phyloP scores from a whole-genome alignment of 2,797 vertebrate species.

The Hyperoplus immaculatus region DNA sequence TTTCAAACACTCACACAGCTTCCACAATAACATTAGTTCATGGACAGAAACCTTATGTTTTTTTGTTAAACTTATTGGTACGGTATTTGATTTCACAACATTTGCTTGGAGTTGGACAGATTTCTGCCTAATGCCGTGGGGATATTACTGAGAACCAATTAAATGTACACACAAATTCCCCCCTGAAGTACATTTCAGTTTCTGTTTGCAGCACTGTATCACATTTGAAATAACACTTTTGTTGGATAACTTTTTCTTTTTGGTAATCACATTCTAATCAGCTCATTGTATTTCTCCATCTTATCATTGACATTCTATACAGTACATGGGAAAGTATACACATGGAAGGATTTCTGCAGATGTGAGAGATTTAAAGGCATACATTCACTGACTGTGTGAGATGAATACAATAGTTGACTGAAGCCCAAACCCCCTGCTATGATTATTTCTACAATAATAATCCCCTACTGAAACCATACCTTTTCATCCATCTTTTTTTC shows the following conservation, averaged over 20 bases:
- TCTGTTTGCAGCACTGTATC: constrained; percentile 22
- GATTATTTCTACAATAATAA: constrained; percentile 67
- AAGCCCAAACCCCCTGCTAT: constrained; percentile 41
- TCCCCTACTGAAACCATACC: constrained; percentile 54
- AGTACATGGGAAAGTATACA: constrained; percentile 34
- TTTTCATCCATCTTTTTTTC: constrained; percentile 57
- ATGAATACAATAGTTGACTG: constrained; percentile 50
- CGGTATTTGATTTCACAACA: background rate
- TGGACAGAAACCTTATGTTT: background rate
- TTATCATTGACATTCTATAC: constrained; percentile 60
- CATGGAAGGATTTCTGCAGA: constrained; percentile 45
- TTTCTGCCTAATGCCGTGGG: background rate
- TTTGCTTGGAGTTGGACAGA: background rate
- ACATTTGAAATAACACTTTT: constrained; percentile 44
- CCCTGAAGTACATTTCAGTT: constrained; percentile 7
- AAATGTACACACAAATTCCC: background rate
- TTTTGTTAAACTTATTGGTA: background rate
- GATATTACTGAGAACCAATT: constrained; percentile 13
- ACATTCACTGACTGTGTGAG: constrained; percentile 45
- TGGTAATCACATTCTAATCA: constrained; percentile 61
- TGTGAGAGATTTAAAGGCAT: constrained; percentile 47
- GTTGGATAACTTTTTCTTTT: constrained; percentile 26
- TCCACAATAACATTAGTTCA: too few relatives aligned
- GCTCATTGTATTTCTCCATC: constrained; percentile 57
- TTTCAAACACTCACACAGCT: too few relatives aligned